Percentiles rank a stretch among this genome's conserved stretches.
Conservation (phyloP, 2,113 vertebrate species). For the Phasianus colchicus region DNA sequence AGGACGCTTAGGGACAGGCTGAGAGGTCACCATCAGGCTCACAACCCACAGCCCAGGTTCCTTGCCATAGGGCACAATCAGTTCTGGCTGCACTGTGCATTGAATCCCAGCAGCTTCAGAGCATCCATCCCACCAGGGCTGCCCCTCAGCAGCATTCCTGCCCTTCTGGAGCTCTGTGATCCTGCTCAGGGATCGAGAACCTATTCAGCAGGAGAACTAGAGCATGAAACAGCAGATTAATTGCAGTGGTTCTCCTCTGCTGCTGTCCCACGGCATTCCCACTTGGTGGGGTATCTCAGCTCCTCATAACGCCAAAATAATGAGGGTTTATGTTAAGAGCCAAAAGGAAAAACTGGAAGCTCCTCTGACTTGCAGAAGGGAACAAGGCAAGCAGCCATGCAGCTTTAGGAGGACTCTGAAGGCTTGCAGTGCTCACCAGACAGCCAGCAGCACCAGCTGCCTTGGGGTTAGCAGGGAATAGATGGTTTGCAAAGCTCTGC, state of each 20-base stretch:
- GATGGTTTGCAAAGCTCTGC: background rate
- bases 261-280: background rate
- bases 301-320: background rate
- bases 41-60: background rate
- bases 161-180: background rate
- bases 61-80: background rate
- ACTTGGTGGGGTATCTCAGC: background rate
- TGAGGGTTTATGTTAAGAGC: fast-evolving
- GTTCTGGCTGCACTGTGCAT: background rate
- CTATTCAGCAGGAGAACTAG: background rate
- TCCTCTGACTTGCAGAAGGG: background rate
- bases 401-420: background rate
- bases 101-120: background rate
- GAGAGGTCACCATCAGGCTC: background rate
- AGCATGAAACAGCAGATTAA: background rate
- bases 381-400: background rate
- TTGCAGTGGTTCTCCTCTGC: background rate
- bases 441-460: background rate
- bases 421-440: background rate
- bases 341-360: background rate
- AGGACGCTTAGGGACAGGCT: background rate
- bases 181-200: background rate
- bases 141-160: background rate
- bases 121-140: background rate
- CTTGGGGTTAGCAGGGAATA: background rate